These are phyloP conservation scores for Sussaba pulchella DNA, from an alignment of 2,888 invertebrate species.

Conservation along the genomic window DNA sequence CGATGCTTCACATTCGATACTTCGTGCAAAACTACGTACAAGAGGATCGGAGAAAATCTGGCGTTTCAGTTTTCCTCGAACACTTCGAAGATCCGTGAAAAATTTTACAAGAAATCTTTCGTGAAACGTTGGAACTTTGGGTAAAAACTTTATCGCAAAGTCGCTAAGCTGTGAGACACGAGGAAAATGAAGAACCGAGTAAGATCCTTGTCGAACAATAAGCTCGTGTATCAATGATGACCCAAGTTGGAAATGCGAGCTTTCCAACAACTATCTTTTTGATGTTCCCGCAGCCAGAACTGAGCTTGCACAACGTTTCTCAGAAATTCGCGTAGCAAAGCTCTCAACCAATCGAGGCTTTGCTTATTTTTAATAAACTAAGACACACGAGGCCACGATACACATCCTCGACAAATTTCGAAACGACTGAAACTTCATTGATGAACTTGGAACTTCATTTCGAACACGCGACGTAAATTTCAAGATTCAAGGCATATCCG, in stretches of 20 bases:
- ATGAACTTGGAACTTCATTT: too few species aligned
- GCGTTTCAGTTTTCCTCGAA: background rate
- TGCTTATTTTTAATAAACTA: background rate
- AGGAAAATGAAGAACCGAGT: background rate
- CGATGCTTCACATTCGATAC: background rate
- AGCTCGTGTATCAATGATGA: conserved; percentile 4
- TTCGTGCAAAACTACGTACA: background rate
- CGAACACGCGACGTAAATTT: background rate
- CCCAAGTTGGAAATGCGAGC: background rate
- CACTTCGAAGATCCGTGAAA: background rate
- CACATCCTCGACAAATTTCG: background rate
- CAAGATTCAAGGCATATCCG: background rate
- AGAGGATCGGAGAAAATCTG: background rate
- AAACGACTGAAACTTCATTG: background rate
- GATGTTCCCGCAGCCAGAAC: background rate
- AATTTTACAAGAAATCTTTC: conserved; percentile 9
- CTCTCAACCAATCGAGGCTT: background rate
- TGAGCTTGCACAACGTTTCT: background rate
- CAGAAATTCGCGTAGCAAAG: background rate
- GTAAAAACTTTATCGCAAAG: conserved; percentile 13
- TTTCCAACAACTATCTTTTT: background rate
- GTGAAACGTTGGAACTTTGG: too few species aligned
- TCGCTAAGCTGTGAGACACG: background rate
- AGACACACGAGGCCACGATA: background rate
- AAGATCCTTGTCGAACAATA: background rate